Evolutionary conservation across 2,888 invertebrate genomes (phyloP), one percentile per base, ranked within the genome.

Genomic region (Frankliniella fusca): DNA sequence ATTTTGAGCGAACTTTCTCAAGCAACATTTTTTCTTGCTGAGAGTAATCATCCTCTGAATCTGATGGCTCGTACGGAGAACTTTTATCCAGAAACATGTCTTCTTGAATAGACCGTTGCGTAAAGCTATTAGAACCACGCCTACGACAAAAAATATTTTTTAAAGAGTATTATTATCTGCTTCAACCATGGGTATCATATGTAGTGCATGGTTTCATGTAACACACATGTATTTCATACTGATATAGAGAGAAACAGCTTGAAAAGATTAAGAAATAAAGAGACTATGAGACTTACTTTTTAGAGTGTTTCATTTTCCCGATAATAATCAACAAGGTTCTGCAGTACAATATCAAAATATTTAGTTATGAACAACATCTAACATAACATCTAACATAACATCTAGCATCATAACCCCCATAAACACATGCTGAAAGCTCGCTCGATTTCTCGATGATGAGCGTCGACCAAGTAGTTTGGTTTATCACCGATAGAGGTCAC

Each of bases 31-130:
- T 92, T 86, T 94, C 94, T 82, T 90, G 90, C 83, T 92, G 90
- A 81, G 92, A 91, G 86, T 92, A 93, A 84, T 94, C 94, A 86
- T 93, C 91, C 86, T 94, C 94, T 0, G 94, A 94, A 86, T 92
- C 93, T 7, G 92, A 92, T 54, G 91, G 90, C 83, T 92, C 92
- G 86, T 93, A 92, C 84, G 92, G 90, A 81, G 90, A 91, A 82
- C 88, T 85, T 50, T 18, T 23, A 28, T 38, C 38, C 38, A 38
- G 38, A 5, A 38, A 38, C 38, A 38, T 38, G 38, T 80, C 80
- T n/a, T 80, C 61, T 61, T 61, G 20, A 15, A 1, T 15, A 5
- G 38, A 38, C 3, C 5, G 38, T 38, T 38, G 38, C 38, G 38
- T 38, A 70, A 38, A 48, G 2, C 20, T 3, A 38, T 18, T 3